Conservation (phyloP, 2,113 vertebrate genomes). For the Numenius arquata region DNA sequence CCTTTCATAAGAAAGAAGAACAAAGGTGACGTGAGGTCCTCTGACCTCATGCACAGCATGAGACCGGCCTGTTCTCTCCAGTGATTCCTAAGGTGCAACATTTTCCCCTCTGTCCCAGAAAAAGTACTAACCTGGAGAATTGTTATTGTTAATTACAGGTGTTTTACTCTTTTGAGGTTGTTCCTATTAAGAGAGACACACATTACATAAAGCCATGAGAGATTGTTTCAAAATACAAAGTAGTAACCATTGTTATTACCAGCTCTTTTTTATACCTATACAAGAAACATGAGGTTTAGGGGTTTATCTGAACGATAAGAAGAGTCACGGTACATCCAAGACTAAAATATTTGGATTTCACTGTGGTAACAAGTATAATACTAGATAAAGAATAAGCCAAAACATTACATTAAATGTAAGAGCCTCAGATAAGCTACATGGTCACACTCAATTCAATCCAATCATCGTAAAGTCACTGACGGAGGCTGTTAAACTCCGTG, state of each 20-base stretch:
- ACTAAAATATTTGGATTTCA: not conserved
- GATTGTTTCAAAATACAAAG: not conserved
- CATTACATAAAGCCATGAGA: not conserved
- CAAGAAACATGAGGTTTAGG: not conserved
- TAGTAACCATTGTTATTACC: not conserved
- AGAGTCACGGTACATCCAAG: not conserved
- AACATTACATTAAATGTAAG: not conserved
- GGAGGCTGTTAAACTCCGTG: not conserved
- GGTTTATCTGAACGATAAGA: not conserved
- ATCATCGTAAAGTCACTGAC: not conserved
- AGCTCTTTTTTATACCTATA: not conserved
- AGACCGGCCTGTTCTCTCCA: not conserved
- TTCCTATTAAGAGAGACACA: slow-evolving; percentile 75
- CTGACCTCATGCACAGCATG: not conserved
- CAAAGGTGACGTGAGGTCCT: not conserved
- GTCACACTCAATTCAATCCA: not conserved
- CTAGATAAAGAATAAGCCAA: not conserved
- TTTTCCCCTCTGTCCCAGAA: not conserved
- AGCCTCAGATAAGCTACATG: not conserved
- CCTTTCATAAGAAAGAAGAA: not conserved
- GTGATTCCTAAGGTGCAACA: not conserved
- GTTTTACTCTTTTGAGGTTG: slow-evolving; percentile 95
- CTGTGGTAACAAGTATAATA: not conserved
- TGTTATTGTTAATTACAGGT: slow-evolving; percentile 90
- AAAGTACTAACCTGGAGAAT: slow-evolving; percentile 85